phyloP scores from a whole-genome alignment of 2,888 invertebrate genomes.

The Protonemura montana region DNA sequence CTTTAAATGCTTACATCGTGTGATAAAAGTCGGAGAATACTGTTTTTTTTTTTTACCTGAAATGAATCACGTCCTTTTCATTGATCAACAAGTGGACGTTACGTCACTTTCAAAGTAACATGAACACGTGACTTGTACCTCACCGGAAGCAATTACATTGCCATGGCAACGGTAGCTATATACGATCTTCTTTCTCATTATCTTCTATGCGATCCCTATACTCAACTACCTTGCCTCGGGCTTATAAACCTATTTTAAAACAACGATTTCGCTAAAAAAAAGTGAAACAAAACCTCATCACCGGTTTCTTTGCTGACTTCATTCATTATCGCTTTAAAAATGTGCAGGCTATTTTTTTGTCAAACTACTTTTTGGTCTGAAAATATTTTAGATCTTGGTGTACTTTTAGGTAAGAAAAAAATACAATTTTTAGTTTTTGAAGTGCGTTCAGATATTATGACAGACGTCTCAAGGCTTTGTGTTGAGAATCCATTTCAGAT shows the following conservation, averaged over 20 bases:
- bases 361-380: no score
- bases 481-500: no score
- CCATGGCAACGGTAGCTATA: neutral
- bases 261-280: neutral
- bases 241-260: neutral
- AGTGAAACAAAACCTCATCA: neutral
- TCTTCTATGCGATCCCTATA: neutral
- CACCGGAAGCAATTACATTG: neutral
- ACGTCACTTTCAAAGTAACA: neutral
- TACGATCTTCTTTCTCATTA: constrained; percentile 1
- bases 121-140: neutral
- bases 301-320: neutral
- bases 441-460: no score
- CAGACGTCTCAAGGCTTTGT: no score
- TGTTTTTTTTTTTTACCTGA: neutral
- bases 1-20: neutral
- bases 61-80: constrained; percentile 12
- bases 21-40: neutral
- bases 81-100: neutral
- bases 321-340: neutral
- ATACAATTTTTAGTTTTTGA: no score
- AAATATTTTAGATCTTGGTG: no score
- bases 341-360: no score
- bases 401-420: no score
- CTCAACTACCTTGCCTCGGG: neutral